These are phyloP conservation scores for Thamnophis elegans DNA, from an alignment of 2,797 vertebrate genomes.

Conservation along the genomic window DNA sequence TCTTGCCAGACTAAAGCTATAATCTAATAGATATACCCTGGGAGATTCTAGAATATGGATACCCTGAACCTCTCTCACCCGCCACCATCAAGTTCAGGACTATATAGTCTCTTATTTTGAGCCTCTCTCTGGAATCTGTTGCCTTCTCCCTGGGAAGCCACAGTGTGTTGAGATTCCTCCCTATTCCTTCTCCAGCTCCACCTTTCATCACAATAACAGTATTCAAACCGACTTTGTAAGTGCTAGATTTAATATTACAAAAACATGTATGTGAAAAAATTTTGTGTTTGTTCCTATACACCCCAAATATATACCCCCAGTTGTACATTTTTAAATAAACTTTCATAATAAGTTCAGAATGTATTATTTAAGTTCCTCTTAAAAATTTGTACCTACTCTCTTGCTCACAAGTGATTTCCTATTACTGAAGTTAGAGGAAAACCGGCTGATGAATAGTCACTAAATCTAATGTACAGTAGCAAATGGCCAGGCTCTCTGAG, in stretches of 20 bases:
- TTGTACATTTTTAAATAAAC: background rate
- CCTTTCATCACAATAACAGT: background rate
- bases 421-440: conserved; percentile 1
- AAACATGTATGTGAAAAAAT: background rate
- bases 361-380: conserved; percentile 1
- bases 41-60: background rate
- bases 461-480: background rate
- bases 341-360: background rate
- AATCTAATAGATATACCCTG: background rate
- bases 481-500: conserved; percentile 37
- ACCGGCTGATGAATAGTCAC: conserved; percentile 23
- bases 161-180: background rate
- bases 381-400: background rate
- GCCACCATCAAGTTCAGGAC: background rate
- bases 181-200: background rate
- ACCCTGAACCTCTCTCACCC: background rate
- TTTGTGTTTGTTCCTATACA: background rate
- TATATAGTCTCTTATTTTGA: background rate
- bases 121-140: background rate
- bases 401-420: background rate
- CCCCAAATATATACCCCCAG: background rate
- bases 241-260: background rate
- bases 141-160: background rate
- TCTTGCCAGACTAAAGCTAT: background rate
- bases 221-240: background rate